A percentile compares a stretch with the other conserved stretches of the same genome.
Evolutionary conservation across 1,140 invertebrate genomes (phyloP).

Genomic region (Oryzaephilus surinamensis): DNA sequence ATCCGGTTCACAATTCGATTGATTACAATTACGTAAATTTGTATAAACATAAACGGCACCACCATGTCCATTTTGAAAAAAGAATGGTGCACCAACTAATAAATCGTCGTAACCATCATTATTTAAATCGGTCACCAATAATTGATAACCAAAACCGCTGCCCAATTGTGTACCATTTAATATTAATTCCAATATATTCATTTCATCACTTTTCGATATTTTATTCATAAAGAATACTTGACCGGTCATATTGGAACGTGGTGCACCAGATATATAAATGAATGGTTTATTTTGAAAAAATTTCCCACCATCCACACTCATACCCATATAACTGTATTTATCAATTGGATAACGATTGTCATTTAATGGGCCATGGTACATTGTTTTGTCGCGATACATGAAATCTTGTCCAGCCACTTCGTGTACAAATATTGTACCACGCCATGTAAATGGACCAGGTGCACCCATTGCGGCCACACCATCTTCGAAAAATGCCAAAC

Average conservation of each 20-base stretch:
- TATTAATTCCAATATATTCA: constrained; percentile 50
- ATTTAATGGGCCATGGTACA: constrained; percentile 64
- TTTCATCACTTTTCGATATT: constrained; percentile 39
- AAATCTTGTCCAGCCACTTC: constrained; percentile 65
- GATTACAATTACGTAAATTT: constrained; percentile 40
- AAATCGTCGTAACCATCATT: constrained; percentile 78
- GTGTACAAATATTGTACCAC: constrained; percentile 74
- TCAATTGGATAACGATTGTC: constrained; percentile 59
- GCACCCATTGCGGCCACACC: constrained; percentile 73
- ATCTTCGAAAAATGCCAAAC: constrained; percentile 65
- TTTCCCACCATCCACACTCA: constrained; percentile 74
- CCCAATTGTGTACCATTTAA: constrained; percentile 77
- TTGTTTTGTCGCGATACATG: constrained; percentile 56
- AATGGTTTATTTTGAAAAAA: constrained; percentile 53
- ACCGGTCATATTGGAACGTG: constrained; percentile 71
- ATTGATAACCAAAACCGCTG: constrained; percentile 82
- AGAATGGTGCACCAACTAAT: constrained; percentile 85
- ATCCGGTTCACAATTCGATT: constrained; percentile 34
- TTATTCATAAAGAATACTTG: constrained; percentile 76
- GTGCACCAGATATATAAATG: constrained; percentile 76
- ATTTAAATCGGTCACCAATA: constrained; percentile 74
- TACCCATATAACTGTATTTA: constrained; percentile 85
- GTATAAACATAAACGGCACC: constrained; percentile 87
- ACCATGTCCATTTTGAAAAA: constrained; percentile 62
- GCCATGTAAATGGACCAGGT: constrained; percentile 80